Evolutionary conservation across 2,797 vertebrate species (phyloP).

Genomic region (Tenualosa ilisha): DNA sequence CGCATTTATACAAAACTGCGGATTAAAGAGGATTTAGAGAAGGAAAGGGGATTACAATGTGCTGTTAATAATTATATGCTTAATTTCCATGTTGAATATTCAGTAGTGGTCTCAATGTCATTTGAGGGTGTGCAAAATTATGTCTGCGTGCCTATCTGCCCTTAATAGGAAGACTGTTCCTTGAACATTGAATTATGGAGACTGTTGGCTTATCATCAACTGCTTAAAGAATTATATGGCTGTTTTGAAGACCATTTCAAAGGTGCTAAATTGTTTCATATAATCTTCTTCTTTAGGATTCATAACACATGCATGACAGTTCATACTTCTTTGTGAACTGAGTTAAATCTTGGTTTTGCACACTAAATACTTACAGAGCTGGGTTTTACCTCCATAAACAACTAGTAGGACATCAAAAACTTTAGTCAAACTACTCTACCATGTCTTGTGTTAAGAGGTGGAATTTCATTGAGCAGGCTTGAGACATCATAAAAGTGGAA

Average conservation of each 20-base stretch:
- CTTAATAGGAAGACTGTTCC: not conserved
- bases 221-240: not conserved
- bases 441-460: not conserved
- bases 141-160: conserved; percentile 10
- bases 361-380: not conserved
- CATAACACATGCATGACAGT: not conserved
- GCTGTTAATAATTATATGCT: conserved; percentile 68
- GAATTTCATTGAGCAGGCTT: not conserved
- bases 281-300: not conserved
- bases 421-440: not conserved
- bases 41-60: conserved; percentile 64
- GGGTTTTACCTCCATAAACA: not conserved
- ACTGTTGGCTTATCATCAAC: not conserved
- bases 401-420: not conserved
- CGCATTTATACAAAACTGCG: conserved; percentile 61
- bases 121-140: conserved; percentile 47
- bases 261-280: not conserved
- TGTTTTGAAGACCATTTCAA: conserved; percentile 6
- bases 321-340: not conserved
- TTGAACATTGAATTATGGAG: conserved; percentile 16
- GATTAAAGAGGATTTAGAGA: conserved; percentile 65
- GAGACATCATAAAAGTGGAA: not conserved
- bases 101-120: conserved; percentile 64
- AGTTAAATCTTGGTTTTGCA: not conserved
- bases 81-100: conserved; percentile 65